These are phyloP conservation scores for Monodelphis domestica DNA, from an alignment of 2,797 vertebrate genomes.

Conservation along the genomic window DNA sequence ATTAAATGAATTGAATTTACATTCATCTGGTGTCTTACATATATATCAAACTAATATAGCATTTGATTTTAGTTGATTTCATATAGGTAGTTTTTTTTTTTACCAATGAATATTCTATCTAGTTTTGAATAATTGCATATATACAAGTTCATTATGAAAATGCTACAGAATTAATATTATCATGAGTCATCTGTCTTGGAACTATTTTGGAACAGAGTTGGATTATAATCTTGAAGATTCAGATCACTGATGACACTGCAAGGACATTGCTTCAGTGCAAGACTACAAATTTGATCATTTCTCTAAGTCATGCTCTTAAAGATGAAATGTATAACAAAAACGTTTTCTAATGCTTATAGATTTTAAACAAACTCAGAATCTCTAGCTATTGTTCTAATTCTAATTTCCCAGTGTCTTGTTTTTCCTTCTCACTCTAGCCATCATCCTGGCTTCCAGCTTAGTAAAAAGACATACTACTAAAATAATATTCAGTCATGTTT, in stretches of 20 bases:
- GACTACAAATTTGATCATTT: constrained; percentile 17
- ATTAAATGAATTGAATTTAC: background rate
- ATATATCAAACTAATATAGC: background rate
- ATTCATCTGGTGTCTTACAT: background rate
- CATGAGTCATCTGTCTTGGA: constrained; percentile 32
- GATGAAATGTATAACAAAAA: constrained; percentile 11
- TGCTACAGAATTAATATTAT: constrained; percentile 1
- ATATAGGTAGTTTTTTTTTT: background rate
- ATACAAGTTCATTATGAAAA: constrained; percentile 35
- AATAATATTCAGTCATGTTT: constrained; percentile 3
- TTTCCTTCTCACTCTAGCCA: constrained; percentile 17
- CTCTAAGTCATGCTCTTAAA: background rate
- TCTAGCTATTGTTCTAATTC: constrained; percentile 14
- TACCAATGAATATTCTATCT: constrained; percentile 26
- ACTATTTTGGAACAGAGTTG: constrained; percentile 37
- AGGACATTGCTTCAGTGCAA: constrained; percentile 51
- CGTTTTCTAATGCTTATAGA: constrained; percentile 34
- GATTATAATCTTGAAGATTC: constrained; percentile 28
- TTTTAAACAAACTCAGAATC: constrained; percentile 49
- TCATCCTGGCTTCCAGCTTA: constrained; percentile 32
- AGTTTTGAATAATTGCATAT: constrained; percentile 32
- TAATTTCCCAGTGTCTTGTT: constrained; percentile 41
- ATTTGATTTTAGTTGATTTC: constrained; percentile 24
- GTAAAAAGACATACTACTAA: background rate
- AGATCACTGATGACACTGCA: constrained; percentile 28